A percentile compares a stretch with the other conserved stretches of the same genome.
These are phyloP conservation scores for Acleris literana DNA, from an alignment of 2,888 invertebrate species.

Conservation along the genomic window DNA sequence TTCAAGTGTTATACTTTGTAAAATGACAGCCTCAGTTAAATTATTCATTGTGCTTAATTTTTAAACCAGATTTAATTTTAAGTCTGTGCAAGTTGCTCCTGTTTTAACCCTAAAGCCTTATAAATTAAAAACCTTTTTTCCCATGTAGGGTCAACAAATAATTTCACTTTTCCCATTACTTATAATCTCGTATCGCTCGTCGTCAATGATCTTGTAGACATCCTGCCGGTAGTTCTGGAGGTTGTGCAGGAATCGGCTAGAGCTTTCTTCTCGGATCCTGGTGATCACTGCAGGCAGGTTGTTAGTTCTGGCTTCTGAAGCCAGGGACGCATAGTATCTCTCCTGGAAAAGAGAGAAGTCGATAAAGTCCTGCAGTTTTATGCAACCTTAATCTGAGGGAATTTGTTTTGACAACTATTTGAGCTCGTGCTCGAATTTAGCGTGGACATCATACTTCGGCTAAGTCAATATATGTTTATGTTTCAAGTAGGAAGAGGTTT, in stretches of 20 bases:
- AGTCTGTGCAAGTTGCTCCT: too few species aligned
- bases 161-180: constrained; percentile 74
- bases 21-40: too few species aligned
- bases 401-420: too few species aligned
- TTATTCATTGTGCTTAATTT: too few species aligned
- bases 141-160: constrained; percentile 66
- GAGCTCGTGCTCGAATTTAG: too few species aligned
- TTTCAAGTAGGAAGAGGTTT: not conserved
- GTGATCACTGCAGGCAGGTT: constrained; percentile 87
- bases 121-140: constrained; percentile 12
- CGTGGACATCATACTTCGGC: too few species aligned
- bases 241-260: constrained; percentile 84
- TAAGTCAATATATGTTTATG: too few species aligned
- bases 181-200: constrained; percentile 82
- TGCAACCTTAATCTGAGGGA: too few species aligned
- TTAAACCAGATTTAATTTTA: too few species aligned
- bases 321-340: constrained; percentile 87
- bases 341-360: constrained; percentile 74
- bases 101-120: not conserved
- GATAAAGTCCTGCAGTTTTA: too few species aligned
- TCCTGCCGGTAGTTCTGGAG: constrained; percentile 86
- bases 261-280: constrained; percentile 87
- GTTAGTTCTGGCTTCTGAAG: constrained; percentile 84
- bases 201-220: constrained; percentile 86
- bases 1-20: too few species aligned